Base-by-base conservation (phyloP, 2,888 invertebrate species). In the Leptopilina myrica region DNA sequence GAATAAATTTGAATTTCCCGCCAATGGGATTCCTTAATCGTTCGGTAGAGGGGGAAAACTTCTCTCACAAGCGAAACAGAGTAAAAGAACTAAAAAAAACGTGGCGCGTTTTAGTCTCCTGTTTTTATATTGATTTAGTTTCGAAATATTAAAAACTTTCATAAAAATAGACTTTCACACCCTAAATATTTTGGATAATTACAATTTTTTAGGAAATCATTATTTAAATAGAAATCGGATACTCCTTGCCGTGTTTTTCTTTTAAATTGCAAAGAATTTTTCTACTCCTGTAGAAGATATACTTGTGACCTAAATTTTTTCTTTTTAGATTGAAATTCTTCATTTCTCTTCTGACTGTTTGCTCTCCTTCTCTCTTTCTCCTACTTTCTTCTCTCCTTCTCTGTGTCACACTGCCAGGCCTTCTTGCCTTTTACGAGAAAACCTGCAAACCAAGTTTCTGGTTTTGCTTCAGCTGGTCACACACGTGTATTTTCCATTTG, bases 251-350 rank as follows among this genome's bases (percentile, higher is more conserved):
- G 15, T 59, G 5, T 7, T 59, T 59, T n/a, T 62, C 20, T 62
- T n/a, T 20, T 0, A 62, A 62, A 15, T 8, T 59, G 9, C 15
- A 20, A 62, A 7, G 62, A 20, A 62, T 62, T 62, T 62, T 62
- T 62, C 9, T 59, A 8, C n/a, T 62, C 76, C 26, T 77, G 76
- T 78, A 67, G 62, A 73, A 62, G 62, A 62, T 62, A 62, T 62
- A 62, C 64, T 62, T 73, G 78, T 76, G 73, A 73, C 75, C 56
- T 78, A 26, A 49, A 20, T 66, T 67, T 65, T 76, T 40, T 46
- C 40, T 33, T 15, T 49, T 40, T 11, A 12, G 59, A 15, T 67
- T 62, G 64, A 56, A 40, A 49, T 64, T 12, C 53, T 53, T 69
- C 53, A 69, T 69, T 56, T 66, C 43, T 20, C 8, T 46, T 66